Conservation (phyloP, 2,888 invertebrate genomes). For the Sialis lutaria region DNA sequence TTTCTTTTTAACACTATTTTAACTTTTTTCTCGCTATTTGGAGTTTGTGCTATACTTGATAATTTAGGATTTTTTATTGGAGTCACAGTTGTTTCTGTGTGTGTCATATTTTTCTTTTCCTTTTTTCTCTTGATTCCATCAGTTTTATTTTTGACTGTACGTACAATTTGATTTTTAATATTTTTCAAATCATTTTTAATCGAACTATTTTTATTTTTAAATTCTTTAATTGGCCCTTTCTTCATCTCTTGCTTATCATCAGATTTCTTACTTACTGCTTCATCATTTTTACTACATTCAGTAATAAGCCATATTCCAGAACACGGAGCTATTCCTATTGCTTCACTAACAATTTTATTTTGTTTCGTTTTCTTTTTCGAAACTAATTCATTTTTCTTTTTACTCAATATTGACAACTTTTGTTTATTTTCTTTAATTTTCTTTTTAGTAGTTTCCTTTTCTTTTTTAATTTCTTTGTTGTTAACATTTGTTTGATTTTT, state of each 20-base stretch:
- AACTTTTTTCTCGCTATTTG: slow-evolving; percentile 38
- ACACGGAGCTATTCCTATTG: background rate
- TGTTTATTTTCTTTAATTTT: slow-evolving; percentile 19
- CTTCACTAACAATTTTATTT: background rate
- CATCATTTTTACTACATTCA: slow-evolving; percentile 1
- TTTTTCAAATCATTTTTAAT: too few species aligned
- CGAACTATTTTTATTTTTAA: too few species aligned
- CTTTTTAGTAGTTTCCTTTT: slow-evolving; percentile 13
- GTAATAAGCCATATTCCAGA: background rate
- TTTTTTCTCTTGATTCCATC: slow-evolving; percentile 4
- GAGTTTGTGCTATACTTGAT: background rate
- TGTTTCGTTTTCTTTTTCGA: slow-evolving; percentile 8
- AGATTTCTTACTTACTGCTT: slow-evolving; percentile 6
- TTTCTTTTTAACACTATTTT: slow-evolving; percentile 56
- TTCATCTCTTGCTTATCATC: too few species aligned
- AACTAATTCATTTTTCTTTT: slow-evolving; percentile 3
- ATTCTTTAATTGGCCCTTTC: too few species aligned
- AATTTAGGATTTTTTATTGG: slow-evolving; percentile 6
- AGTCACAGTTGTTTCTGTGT: background rate
- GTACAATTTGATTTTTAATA: too few species aligned
- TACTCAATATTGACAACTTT: slow-evolving; percentile 13
- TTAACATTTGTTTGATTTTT: slow-evolving; percentile 14
- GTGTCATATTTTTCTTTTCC: slow-evolving; percentile 2
- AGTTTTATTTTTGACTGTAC: too few species aligned
- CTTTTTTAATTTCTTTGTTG: slow-evolving; percentile 12